Base-by-base conservation (phyloP, 2,888 invertebrate species). In the Oegoconia quadripuncta region DNA sequence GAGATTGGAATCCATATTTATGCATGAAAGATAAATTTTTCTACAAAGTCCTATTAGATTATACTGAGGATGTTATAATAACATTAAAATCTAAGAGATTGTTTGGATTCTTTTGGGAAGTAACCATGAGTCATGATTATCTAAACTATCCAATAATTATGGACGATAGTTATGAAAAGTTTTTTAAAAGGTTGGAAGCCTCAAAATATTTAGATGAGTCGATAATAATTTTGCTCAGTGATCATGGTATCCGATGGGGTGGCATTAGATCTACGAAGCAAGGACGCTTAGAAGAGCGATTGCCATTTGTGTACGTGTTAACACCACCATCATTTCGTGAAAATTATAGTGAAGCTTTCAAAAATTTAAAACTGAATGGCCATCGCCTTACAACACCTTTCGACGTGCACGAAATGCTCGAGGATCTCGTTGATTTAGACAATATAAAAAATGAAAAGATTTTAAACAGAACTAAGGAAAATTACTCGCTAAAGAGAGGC, bases 171-270 rank as follows among this genome's bases (percentile, higher is more conserved):
- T 90, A 92, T 54, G 55, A 75, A 38, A 51, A 79, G 2, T 86
- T 92, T 49, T 68, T 95, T 25, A 61, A 70, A 35, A 59, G 78
- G 34, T 51, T 91, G 41, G 61, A 88, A 14, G 40, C 63, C 0
- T 59, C 74, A 0, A 81, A 86, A 0, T 66, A 88, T 16, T 68
- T 93, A 13, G 88, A 92, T 29, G 81, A 89, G 11, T 93, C 93
- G 0, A 87, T 90, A 7, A 43, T 92, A 11, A 70, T 95, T 11
- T 67, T 94, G 3, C 88, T 95, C 86, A 95, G 95, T 64, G 96
- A 96, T 64, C 96, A 96, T 59, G 97, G 97, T 0, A 90, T 95
- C 37, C 83, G 96, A 41, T 95, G 93, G 90, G 96, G 95, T 1
- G 81, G 80, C 2, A 93, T 95, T 47, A 88, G 95, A 3, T 80